phyloP scores from a whole-genome alignment of 1,140 invertebrate genomes.

The Neuroterus valhalla region DNA sequence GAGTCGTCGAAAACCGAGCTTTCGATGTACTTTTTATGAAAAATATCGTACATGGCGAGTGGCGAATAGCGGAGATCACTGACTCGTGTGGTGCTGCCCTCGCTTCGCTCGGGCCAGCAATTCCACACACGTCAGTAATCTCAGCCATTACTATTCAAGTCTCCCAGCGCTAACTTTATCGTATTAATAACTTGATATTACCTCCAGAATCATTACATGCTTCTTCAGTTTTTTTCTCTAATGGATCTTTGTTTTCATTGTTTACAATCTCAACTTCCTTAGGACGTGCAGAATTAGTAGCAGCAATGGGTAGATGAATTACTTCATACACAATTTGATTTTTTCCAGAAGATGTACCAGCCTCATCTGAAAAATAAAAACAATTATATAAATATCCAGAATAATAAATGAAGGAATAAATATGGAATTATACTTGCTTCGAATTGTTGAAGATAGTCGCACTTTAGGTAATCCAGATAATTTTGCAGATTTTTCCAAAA shows the following conservation, averaged over 20 bases:
- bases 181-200: neutral
- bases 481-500: neutral
- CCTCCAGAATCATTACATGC: neutral
- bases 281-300: neutral
- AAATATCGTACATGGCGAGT: too few relatives aligned
- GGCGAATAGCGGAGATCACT: too few relatives aligned
- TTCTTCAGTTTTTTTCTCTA: neutral
- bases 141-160: too few relatives aligned
- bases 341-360: neutral
- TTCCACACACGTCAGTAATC: too few relatives aligned
- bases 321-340: neutral
- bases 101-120: too few relatives aligned
- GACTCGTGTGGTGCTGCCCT: too few relatives aligned
- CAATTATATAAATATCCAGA: conserved; percentile 53
- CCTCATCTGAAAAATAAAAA: neutral
- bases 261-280: neutral
- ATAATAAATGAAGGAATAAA: neutral
- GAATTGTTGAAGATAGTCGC: neutral
- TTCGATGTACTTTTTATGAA: too few relatives aligned
- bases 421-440: neutral
- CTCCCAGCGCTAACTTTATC: neutral
- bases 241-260: neutral
- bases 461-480: neutral
- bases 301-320: neutral
- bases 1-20: too few relatives aligned